Conservation (phyloP, 2,113 vertebrate genomes). For the Pedionomus torquatus region DNA sequence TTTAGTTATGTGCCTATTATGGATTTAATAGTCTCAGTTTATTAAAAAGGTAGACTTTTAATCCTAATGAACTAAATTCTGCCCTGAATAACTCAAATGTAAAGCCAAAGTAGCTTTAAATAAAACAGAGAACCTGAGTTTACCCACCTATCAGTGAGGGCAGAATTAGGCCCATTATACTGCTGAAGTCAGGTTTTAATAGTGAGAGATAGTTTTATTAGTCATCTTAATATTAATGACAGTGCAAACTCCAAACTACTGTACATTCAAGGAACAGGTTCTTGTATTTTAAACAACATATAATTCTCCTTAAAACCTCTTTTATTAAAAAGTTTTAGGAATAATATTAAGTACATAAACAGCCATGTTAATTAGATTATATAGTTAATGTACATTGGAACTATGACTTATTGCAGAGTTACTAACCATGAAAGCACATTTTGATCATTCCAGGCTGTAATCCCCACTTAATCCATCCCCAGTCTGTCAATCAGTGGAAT, state of each 20-base stretch:
- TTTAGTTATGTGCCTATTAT: background rate
- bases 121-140: background rate
- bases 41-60: background rate
- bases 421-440: slow-evolving; percentile 74
- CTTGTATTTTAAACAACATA: slow-evolving; percentile 53
- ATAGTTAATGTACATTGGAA: slow-evolving; percentile 71
- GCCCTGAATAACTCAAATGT: background rate
- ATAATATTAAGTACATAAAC: slow-evolving; percentile 74
- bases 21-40: background rate
- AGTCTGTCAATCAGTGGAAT: slow-evolving; percentile 76
- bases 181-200: slow-evolving; percentile 8
- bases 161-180: background rate
- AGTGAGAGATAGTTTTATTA: background rate
- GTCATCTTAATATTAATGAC: background rate
- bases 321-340: slow-evolving; percentile 72
- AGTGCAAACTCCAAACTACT: slow-evolving; percentile 7
- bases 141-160: background rate
- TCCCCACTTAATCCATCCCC: slow-evolving; percentile 74
- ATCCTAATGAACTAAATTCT: background rate
- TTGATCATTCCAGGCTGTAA: slow-evolving; percentile 74
- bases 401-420: slow-evolving; percentile 66
- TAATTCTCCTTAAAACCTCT: slow-evolving; percentile 69
- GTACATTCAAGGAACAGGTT: slow-evolving; percentile 34
- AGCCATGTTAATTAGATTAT: slow-evolving; percentile 77
- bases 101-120: background rate